Conservation (phyloP, 2,888 invertebrate genomes). For the Limnephilus rhombicus region DNA sequence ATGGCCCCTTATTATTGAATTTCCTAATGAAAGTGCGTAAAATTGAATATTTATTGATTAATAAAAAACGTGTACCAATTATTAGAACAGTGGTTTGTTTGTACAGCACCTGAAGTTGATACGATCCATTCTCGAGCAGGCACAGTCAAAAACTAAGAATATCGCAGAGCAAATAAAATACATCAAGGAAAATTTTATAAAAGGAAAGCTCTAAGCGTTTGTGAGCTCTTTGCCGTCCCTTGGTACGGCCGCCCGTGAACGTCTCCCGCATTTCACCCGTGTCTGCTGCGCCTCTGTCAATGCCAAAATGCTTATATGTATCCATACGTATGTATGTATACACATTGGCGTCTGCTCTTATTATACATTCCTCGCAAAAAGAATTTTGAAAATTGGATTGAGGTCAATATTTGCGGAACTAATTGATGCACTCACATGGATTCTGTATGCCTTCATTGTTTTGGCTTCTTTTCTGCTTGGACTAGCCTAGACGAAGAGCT, state of each 20-base stretch:
- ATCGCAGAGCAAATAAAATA: no score
- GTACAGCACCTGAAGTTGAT: no score
- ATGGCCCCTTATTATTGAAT: no score
- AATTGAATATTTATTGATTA: no score
- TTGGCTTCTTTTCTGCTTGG: neutral
- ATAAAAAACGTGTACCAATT: no score
- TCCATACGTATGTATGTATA: neutral
- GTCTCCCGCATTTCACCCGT: neutral
- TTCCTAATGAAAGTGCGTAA: no score
- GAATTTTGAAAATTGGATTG: conserved; percentile 9
- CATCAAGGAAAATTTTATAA: no score
- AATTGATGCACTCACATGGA: neutral
- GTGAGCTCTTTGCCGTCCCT: neutral
- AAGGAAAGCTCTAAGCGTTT: no score
- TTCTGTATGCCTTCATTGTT: neutral
- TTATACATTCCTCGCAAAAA: conserved; percentile 25
- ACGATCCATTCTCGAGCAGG: no score
- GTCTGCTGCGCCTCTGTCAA: neutral
- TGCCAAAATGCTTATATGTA: neutral
- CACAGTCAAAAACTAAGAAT: no score
- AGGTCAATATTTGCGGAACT: conserved; percentile 31
- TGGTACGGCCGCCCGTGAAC: neutral
- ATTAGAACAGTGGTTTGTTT: no score
- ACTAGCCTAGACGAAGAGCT: neutral
- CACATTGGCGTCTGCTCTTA: neutral